phyloP scores from a whole-genome alignment of 2,888 invertebrate species.

The Brachyopa scutellaris region DNA sequence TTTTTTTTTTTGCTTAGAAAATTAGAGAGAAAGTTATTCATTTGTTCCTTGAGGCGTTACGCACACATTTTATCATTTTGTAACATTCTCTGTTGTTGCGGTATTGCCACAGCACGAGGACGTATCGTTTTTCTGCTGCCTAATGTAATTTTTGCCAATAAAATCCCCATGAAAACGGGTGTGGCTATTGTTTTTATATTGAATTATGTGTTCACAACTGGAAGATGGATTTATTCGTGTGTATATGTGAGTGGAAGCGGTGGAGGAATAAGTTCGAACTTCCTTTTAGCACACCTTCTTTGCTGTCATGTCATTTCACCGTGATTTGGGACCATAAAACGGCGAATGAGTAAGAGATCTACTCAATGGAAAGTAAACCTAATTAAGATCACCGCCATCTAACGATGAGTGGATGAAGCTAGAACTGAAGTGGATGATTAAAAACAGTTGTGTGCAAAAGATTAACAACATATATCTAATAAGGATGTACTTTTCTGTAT shows the following conservation, averaged over 20 bases:
- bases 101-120: too few relatives aligned
- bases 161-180: conserved; percentile 63
- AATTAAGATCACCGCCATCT: conserved; percentile 45
- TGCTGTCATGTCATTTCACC: conserved; percentile 21
- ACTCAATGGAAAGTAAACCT: background rate
- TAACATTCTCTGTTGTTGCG: conserved; percentile 27
- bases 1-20: conserved; percentile 1
- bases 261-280: background rate
- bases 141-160: conserved; percentile 70
- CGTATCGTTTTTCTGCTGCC: conserved; percentile 42
- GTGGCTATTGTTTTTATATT: conserved; percentile 65
- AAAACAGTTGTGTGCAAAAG: too few relatives aligned
- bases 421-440: background rate
- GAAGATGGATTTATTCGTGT: conserved; percentile 13
- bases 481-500: too few relatives aligned
- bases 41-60: conserved; percentile 57
- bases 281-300: conserved; percentile 43
- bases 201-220: conserved; percentile 39
- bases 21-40: conserved; percentile 54
- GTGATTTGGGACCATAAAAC: conserved; percentile 20
- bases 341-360: conserved; percentile 22
- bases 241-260: background rate
- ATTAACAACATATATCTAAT: too few relatives aligned
- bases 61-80: conserved; percentile 65
- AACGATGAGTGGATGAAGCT: conserved; percentile 45